Evolutionary conservation across 2,888 invertebrate species (phyloP), one percentile per base, ranked within the genome.

Genomic region (Acrobasis repandana): DNA sequence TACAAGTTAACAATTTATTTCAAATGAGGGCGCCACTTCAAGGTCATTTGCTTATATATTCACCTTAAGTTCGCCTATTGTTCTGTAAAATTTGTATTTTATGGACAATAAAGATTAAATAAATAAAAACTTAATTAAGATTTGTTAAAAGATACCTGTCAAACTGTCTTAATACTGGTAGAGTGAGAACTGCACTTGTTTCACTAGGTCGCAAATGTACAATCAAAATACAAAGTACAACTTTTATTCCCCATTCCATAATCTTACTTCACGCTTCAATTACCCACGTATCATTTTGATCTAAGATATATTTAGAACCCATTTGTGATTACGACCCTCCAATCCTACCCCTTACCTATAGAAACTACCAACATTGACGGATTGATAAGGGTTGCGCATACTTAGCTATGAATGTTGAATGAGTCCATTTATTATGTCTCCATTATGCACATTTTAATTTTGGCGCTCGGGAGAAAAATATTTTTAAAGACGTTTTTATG

Each of bases 301-400:
- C 54, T 38, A 38, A 54, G 36, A 54, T 54, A 33, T 33, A 51
- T 51, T 10, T 34, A 51, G 34, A 34, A 43, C 38, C 18, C 18
- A 38, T 54, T 54, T 38, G 54, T 38, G 38, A 38, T 14, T 38
- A 52, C 54, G 20, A 43, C 54, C 54, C 54, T 38, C 18, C 54
- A 54, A n/a, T 38, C 38, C 10, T 11, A 16, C 38, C 54, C 54
- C 20, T 16, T 2, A 20, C 20, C 54, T 54, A 54, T 54, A 38
- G 54, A 54, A 54, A 54, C 38, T 54, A 18, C 38, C 38, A 20
- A 38, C 43, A 20, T 54, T 54, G 54, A 54, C 38, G 54, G 18
- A 54, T 54, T 54, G 54, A 54, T 54, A 38, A 54, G 54, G 54
- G 54, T 54, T 54, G 43, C 43, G 54, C 18, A 16, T 18, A 54